Evolutionary conservation across 2,888 invertebrate genomes (phyloP).

Genomic region (Muschampia plurimacula): DNA sequence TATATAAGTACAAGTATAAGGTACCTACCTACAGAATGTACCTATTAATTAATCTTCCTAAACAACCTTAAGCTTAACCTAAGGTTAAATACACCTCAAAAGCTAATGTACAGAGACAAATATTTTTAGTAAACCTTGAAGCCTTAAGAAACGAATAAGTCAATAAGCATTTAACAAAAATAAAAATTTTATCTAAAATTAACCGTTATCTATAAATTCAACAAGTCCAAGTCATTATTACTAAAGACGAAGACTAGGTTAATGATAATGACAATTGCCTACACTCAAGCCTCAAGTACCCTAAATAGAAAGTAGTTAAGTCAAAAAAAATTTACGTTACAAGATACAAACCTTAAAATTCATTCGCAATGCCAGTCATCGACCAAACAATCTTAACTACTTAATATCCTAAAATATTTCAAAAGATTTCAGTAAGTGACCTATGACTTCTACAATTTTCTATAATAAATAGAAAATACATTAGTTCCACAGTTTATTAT

Average conservation of each 20-base stretch:
- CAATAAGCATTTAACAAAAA: constrained; percentile 10
- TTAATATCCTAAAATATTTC: background rate
- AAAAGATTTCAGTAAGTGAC: background rate
- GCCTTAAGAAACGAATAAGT: background rate
- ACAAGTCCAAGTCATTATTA: constrained; percentile 6
- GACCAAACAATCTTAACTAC: background rate
- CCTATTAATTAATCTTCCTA: background rate
- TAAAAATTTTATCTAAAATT: constrained; percentile 14
- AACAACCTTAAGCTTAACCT: constrained; percentile 27
- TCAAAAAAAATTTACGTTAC: no score
- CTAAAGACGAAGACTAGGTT: background rate
- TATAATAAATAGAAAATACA: constrained; percentile 23
- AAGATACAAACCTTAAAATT: no score
- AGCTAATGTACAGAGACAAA: constrained; percentile 21
- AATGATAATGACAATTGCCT: background rate
- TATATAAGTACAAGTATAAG: background rate
- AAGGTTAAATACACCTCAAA: constrained; percentile 10
- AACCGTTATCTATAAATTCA: constrained; percentile 8
- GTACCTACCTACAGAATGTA: background rate
- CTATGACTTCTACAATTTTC: constrained; percentile 4
- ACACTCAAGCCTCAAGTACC: background rate
- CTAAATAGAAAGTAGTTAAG: background rate
- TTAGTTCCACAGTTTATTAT: constrained; percentile 45
- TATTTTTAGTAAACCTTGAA: constrained; percentile 13
- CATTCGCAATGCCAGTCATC: no score